These are phyloP conservation scores for Diadophis punctatus DNA, from an alignment of 2,113 vertebrate species.

Conservation along the genomic window DNA sequence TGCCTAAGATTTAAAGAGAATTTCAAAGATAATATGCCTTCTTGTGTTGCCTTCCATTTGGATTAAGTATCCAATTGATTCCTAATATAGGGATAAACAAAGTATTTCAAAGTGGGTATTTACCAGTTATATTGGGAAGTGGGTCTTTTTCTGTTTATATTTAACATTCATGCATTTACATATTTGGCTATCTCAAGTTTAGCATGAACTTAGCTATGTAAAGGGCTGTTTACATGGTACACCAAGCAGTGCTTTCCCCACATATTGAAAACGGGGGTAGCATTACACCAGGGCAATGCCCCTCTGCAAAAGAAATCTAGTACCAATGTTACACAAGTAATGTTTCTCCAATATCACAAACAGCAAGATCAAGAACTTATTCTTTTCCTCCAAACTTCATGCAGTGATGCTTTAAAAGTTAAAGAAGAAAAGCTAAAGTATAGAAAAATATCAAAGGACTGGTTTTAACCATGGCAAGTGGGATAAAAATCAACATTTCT, in stretches of 20 bases:
- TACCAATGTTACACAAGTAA: background rate
- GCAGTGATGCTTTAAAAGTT: background rate
- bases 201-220: background rate
- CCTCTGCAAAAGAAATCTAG: background rate
- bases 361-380: background rate
- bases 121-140: background rate
- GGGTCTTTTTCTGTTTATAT: background rate
- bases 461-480: background rate
- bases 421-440: background rate
- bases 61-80: background rate
- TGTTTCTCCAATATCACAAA: background rate
- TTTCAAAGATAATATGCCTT: background rate
- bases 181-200: background rate
- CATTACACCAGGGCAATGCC: background rate
- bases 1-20: background rate
- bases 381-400: background rate
- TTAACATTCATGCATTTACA: background rate
- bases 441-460: background rate
- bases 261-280: background rate
- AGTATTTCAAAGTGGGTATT: background rate
- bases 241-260: background rate
- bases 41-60: background rate
- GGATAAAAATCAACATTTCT: background rate
- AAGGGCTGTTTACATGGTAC: background rate
- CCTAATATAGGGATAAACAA: background rate